Evolutionary conservation across 2,888 invertebrate genomes (phyloP), one percentile per base, ranked within the genome.

Genomic region (Acanthacorydalis orientalis): DNA sequence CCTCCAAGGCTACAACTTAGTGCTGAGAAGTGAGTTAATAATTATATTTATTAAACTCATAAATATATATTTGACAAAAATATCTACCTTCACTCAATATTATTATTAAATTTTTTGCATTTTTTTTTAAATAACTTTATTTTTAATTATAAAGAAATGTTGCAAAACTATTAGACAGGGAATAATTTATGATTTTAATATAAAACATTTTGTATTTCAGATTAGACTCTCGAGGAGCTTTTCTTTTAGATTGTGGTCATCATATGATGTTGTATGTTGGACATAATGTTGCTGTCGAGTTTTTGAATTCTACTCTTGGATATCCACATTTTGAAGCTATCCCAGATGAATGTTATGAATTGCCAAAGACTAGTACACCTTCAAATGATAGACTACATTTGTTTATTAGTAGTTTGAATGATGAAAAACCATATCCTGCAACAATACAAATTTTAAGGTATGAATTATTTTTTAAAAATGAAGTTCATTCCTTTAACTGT

Each of bases 181-280:
- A n/a, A n/a, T n/a, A 23, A 23, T 23, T 23, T 2, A 23, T 23
- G 23, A 6, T 23, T 23, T 6, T 23, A 23, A 23, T 23, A 23
- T 23, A 23, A 23, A 23, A 4, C 6, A 37, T 14, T 44, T 37
- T 49, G 54, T 75, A 78, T 39, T 71, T 72, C 1, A 73, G 80
- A 51, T 63, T 91, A 49, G 86, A 87, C 60, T 72, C 88, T 41
- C 81, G 85, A 44, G 97, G 96, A 32, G 88, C 87, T 9, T 99
- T 93, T 64, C 70, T 98, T 3, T 68, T 98, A 64, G 97, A 98
- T 65, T 78, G 83, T 53, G 91, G 90, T 9, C 80, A 83, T 48
- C 73, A 73, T 50, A 80, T 96, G 68, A 76, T 83, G 43, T 63
- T 97, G 45, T 86, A 90, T 64, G 76, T 97, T 38, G 87, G 93